Evolutionary conservation across 2,888 invertebrate genomes (phyloP), one percentile per base, ranked within the genome.

Genomic region (Empis livida): DNA sequence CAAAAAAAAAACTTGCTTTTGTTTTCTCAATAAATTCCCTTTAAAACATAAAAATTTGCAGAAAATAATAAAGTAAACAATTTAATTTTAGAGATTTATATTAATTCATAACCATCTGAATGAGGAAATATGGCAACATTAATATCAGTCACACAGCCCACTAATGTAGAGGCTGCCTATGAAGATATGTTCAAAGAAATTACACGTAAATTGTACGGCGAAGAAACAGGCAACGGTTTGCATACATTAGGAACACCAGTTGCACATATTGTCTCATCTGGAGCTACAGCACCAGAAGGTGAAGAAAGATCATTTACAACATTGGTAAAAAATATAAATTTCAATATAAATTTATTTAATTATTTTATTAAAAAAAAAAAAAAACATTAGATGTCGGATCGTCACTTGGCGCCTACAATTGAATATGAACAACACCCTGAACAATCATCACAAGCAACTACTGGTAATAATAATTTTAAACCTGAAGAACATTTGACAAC

Each of bases 161-260:
- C 68, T 61, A 67, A 68, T 68, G 67, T 68, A 61, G 69, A 68
- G 66, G 67, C 68, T 56, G 63, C 68, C 54, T 70, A 69, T 62
- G 69, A 73, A 72, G 68, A 74, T 72, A 66, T 76, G 76, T 71
- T 76, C 52, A 90, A 90, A 70, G 91, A 91, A 77, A 90, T 91
- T 64, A 90, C 90, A 53, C 80, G 88, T 68, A 91, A 91, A 73
- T 75, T 91, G 56, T 91, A 90, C 71, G 90, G 90, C 54, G 88
- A 89, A 69, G 89, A 90, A 69, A 68, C 70, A 61, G 70, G 68
- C 54, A 69, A 70, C 65, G 68, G 69, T 57, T 63, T 70, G 55
- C 70, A 70, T 54, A 68, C 70, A 49, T 61, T 68, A 56, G 68
- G 68, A 47, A 67, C 70, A 54, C 70, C 68, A 54, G 68, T 70